Percentiles rank a stretch among this genome's conserved stretches.
These are phyloP conservation scores for Drosophila sp. DNA, from an alignment of 1,140 invertebrate genomes.

Conservation along the genomic window DNA sequence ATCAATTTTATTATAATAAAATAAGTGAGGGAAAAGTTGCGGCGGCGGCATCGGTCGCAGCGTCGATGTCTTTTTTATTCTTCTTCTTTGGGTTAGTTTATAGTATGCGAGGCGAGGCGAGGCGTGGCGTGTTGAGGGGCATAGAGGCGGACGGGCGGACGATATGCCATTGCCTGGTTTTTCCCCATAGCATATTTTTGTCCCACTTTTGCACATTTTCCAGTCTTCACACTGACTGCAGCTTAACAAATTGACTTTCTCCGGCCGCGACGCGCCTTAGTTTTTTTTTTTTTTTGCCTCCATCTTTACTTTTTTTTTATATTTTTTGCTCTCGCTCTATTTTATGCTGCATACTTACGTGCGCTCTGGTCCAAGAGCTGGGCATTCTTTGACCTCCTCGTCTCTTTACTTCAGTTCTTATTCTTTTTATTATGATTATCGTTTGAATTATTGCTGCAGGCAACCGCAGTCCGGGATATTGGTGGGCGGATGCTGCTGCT, in stretches of 20 bases:
- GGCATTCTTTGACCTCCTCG: slow-evolving; percentile 8
- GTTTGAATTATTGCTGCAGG: slow-evolving; percentile 78
- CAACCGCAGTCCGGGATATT: slow-evolving; percentile 43
- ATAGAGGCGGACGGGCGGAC: not conserved
- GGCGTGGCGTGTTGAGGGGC: not conserved
- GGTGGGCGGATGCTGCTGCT: slow-evolving; percentile 2
- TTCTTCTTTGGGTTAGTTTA: slow-evolving; percentile 54
- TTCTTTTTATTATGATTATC: slow-evolving; percentile 74
- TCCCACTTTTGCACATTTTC: slow-evolving; percentile 56
- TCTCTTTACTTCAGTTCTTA: slow-evolving; percentile 24
- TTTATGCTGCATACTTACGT: slow-evolving; percentile 68
- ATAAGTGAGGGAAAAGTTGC: slow-evolving; percentile 72
- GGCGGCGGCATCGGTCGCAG: slow-evolving; percentile 10
- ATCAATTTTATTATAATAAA: slow-evolving; percentile 82
- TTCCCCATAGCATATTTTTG: slow-evolving; percentile 59
- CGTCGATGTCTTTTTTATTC: not conserved
- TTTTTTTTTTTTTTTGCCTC: slow-evolving; percentile 12
- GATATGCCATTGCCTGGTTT: not conserved
- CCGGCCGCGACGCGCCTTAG: slow-evolving; percentile 70
- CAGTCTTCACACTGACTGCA: slow-evolving; percentile 49
- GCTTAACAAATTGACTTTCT: slow-evolving; percentile 81
- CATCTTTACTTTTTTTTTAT: not conserved
- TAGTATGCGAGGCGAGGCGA: slow-evolving; percentile 36
- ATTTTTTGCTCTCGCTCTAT: slow-evolving; percentile 16
- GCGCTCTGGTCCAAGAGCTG: slow-evolving; percentile 28